phyloP scores from a whole-genome alignment of 2,888 invertebrate species.

The Drosophila ezoana region DNA sequence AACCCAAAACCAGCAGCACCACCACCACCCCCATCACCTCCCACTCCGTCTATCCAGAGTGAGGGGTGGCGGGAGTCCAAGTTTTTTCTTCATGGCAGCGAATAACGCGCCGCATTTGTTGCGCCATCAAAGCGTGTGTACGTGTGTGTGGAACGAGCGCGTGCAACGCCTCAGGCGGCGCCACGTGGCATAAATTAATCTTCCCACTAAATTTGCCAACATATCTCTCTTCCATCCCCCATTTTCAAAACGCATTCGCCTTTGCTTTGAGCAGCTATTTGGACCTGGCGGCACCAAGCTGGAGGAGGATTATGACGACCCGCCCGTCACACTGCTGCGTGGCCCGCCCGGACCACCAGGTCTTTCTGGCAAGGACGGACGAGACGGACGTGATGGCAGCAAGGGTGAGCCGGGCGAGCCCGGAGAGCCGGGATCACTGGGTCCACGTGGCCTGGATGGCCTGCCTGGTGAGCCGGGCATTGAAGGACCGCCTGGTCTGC shows the following conservation, averaged over 20 bases:
- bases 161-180: conserved; percentile 58
- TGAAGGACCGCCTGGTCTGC: conserved; percentile 92
- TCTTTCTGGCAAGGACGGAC: conserved; percentile 83
- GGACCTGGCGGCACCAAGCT: conserved; percentile 84
- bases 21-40: conserved; percentile 13
- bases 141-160: conserved; percentile 49
- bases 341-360: conserved; percentile 89
- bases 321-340: conserved; percentile 86
- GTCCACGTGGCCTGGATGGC: conserved; percentile 91
- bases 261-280: conserved; percentile 79
- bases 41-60: neutral
- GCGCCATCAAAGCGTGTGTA: conserved; percentile 58
- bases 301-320: conserved; percentile 85
- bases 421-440: conserved; percentile 91
- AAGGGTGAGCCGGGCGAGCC: conserved; percentile 88
- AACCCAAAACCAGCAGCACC: conserved; percentile 10
- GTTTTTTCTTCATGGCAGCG: conserved; percentile 26
- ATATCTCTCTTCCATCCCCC: conserved; percentile 41
- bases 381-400: conserved; percentile 85
- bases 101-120: conserved; percentile 68
- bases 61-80: conserved; percentile 17
- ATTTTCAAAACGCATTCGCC: conserved; percentile 23
- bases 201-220: conserved; percentile 65
- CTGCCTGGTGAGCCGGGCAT: conserved; percentile 92
- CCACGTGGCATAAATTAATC: conserved; percentile 77